These are phyloP conservation scores for Nyctereutes procyonoides DNA, from an alignment of 2,113 vertebrate species.

Conservation along the genomic window DNA sequence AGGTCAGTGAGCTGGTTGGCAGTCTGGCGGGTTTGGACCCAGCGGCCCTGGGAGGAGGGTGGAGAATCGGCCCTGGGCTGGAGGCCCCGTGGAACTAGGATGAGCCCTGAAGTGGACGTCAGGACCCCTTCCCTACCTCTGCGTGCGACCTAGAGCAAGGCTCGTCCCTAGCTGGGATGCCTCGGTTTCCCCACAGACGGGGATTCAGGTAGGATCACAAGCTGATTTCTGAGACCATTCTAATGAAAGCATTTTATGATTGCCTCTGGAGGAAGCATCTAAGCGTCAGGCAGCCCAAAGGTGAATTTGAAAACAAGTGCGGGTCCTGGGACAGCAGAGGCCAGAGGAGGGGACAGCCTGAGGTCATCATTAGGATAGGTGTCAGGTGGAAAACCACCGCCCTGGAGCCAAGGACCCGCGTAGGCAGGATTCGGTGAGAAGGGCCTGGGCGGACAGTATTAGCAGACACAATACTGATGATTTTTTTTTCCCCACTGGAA, in stretches of 20 bases:
- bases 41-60: neutral
- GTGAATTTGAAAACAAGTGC: constrained; percentile 58
- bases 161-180: neutral
- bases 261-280: constrained; percentile 30
- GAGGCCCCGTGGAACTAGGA: neutral
- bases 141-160: neutral
- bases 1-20: neutral
- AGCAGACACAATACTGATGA: constrained; percentile 74
- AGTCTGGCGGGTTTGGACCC: neutral
- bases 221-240: neutral
- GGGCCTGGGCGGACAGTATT: constrained; percentile 50
- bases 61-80: neutral
- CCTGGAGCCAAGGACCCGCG: neutral
- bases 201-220: neutral
- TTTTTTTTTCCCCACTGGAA: constrained; percentile 76
- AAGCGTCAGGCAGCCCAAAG: constrained; percentile 16
- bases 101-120: neutral
- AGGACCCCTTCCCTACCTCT: neutral
- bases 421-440: neutral
- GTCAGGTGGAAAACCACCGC: constrained; percentile 21
- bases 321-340: constrained; percentile 32
- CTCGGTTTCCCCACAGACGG: neutral
- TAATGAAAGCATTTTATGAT: constrained; percentile 26
- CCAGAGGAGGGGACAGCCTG: constrained; percentile 46
- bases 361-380: constrained; percentile 49